Conservation (phyloP, 2,888 invertebrate genomes). For the Aphidius colemani region DNA sequence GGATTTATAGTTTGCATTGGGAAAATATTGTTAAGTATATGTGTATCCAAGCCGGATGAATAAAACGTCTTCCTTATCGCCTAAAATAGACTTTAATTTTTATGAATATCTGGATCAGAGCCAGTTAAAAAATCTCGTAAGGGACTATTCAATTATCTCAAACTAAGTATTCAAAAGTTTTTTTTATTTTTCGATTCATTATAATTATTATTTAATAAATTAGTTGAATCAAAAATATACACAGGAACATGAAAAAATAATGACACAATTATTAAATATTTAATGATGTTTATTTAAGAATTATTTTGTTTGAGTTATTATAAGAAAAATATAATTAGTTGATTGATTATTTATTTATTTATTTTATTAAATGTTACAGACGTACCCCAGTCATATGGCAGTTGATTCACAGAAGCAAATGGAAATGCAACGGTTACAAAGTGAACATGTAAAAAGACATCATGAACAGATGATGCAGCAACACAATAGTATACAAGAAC, state of each 20-base stretch:
- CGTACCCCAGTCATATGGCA: constrained; percentile 58
- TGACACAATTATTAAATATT: background rate
- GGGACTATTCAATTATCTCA: constrained; percentile 51
- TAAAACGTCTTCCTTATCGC: constrained; percentile 59
- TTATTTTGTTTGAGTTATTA: background rate
- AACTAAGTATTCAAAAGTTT: constrained; percentile 3
- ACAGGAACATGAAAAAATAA: background rate
- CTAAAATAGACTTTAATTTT: constrained; percentile 58
- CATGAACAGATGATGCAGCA: constrained; percentile 67
- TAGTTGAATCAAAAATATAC: background rate
- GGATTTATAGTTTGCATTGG: background rate
- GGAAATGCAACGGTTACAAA: constrained; percentile 73
- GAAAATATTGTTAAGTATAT: constrained; percentile 1
- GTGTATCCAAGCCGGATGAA: constrained; percentile 48
- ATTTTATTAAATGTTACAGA: constrained; percentile 43
- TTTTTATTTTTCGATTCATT: background rate
- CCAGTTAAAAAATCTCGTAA: constrained; percentile 45
- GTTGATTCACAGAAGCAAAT: constrained; percentile 69
- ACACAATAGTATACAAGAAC: constrained; percentile 63
- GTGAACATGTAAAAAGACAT: constrained; percentile 68
- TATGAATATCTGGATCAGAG: constrained; percentile 55
- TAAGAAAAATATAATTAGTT: constrained; percentile 17
- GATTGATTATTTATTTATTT: constrained; percentile 14
- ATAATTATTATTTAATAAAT: background rate
- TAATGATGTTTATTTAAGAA: background rate